Evolutionary conservation across 2,888 invertebrate species (phyloP), one percentile per base, ranked within the genome.

Genomic region (Aleiodes leptofemur): DNA sequence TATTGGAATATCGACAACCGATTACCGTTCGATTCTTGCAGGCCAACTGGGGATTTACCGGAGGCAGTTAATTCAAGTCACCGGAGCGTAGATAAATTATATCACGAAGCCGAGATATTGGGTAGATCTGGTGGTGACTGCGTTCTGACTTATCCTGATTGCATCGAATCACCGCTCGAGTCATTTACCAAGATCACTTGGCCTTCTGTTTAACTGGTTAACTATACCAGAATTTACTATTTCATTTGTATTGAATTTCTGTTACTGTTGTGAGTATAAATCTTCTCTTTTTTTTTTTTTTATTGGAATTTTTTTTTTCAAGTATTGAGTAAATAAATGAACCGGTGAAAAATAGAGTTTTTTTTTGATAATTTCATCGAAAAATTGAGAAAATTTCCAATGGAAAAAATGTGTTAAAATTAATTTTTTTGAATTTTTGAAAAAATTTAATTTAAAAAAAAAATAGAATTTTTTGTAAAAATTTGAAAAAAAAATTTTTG

Each of bases 91-190:
- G 79, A 84, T 76, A 83, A 85, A 82, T 82, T 84, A 82, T 90
- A 89, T 84, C 83, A 82, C 79, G 86, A 86, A 79, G 90, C 90
- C 61, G 89, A 90, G 80, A 79, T 80, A 81, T 79, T 85, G 81
- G 90, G 90, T 57, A 85, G 82, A 79, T 84, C 84, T 80, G 87
- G 85, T 53, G 84, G 82, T 74, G 84, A 88, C 83, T 90, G 89
- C 80, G 74, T 79, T 78, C 77, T 81, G 80, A 83, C 83, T 78
- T 90, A 88, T 81, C 82, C 84, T 56, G 81, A 83, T 80, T 90
- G 90, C 83, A 80, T 80, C 79, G 82, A 85, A 77, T 89, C 89
- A 72, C 87, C 86, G 38, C 81, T 90, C 77, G 84, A 89, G 81
- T 84, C 86, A 73, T 86, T 90, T 79, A 90, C 89, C 66, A 81